Base-by-base conservation (phyloP, 1,140 invertebrate genomes). In the Marisa cornuarietis region DNA sequence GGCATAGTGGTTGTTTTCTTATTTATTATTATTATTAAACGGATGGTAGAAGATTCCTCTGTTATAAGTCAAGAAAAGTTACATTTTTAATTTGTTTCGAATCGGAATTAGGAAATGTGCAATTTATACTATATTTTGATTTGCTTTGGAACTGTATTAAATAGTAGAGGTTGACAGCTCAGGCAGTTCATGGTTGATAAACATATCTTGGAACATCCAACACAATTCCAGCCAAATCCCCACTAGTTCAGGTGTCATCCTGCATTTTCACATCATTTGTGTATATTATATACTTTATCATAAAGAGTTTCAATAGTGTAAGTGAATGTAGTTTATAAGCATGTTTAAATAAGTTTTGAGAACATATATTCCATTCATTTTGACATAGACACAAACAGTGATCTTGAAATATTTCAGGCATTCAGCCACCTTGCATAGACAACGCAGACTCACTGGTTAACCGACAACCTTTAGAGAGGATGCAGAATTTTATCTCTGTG, bases 401-500 rank as follows among this genome's bases (percentile, higher is more conserved):
- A 66, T 68, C 71, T 74, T 72, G 22, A n/a, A 24, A 71, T 54
- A 68, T 82, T 71, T 7, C 81, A 90, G 88, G 88, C 31, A 88
- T 90, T 72, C 87, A 87, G 11, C 85, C 86, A 20, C 88, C 88
- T 7, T 85, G 82, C 84, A 84, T 86, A 31, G 89, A 90, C 78
- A 86, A 87, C 65, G 85, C 87, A 58, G 83, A 86, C 42, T 83
- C 80, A 89, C 79, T 83, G 24, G 79, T 72, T 18, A 83, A 79
- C 11, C 92, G 91, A 79, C 92, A 93, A 16, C 93, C 95, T 2
- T 89, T 95, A 49, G 93, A 95, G 83, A 93, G 95, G 82, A 96
- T 97, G 95, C 95, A 97, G 87, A 93, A 93, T 65, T 96, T 96
- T 89, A 91, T 96, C 18, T 92, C 92, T 4, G 92, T 91, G 52